Evolutionary conservation across 2,888 invertebrate species (phyloP), one percentile per base, ranked within the genome.

Genomic region (Lasius fuliginosus): DNA sequence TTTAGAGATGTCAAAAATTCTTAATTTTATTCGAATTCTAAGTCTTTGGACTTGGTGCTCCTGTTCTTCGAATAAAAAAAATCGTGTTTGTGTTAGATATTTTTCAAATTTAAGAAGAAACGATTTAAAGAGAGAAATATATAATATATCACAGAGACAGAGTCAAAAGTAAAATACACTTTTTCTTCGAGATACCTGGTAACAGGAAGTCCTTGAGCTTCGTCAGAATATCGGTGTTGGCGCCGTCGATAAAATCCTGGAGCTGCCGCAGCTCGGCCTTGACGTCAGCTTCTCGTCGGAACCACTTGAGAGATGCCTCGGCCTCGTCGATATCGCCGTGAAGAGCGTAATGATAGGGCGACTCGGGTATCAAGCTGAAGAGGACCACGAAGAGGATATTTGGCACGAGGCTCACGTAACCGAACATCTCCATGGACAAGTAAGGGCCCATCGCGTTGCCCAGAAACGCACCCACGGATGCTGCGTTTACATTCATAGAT

Each of bases 381-480:
- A 94, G 86, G 33, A 90, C 77, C 30, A 94, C 87, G 88, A 94
- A 94, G 64, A 93, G 85, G 30, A 92, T 87, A 75, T 92, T 93
- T 71, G 92, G 92, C 3, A 92, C 86, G 60, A 95, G 90, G 71
- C 92, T 90, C 65, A 92, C 90, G 90, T 93, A 94, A 8, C 92
- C 92, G 85, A 92, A 94, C 81, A 91, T 82, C 74, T 91, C 89
- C 93, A 95, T 92, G 27, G 93, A 89, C 60, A 95, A 81, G 86
- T 94, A 94, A n/a, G 95, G 90, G n/a, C 95, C 95, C 92, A 95
- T 93, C 12, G 91, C 85, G 83, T 94, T 94, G 18, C 94, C 95
- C 77, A 95, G 56, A 84, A 95, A 92, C 71, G 91, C 86, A 46
- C 95, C 95, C 73, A 94, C 75, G 6, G 92, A 89, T n/a, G 91